Conservation (phyloP, 2,888 invertebrate species). For the Mythimna ferrago region DNA sequence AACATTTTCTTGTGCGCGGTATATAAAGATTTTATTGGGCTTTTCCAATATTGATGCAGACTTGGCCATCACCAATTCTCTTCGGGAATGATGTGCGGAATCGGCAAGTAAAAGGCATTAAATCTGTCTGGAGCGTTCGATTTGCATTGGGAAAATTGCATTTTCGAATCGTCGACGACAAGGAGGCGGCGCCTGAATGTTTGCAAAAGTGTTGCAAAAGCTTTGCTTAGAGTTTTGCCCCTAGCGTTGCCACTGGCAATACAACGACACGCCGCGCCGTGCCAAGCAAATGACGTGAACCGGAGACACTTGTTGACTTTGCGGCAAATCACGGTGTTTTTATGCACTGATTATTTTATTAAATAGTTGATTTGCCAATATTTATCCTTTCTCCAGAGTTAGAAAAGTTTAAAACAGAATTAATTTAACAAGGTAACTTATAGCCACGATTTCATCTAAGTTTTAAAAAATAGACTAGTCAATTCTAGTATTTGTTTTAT, state of each 20-base stretch:
- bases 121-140: conserved; percentile 88
- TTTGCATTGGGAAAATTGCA: conserved; percentile 89
- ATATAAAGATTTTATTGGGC: conserved; percentile 31
- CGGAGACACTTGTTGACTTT: conserved; percentile 46
- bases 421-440: not conserved
- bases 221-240: conserved; percentile 76
- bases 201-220: conserved; percentile 79
- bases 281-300: conserved; percentile 53
- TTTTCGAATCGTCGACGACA: conserved; percentile 84
- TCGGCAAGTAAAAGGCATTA: conserved; percentile 87
- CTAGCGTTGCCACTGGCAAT: conserved; percentile 49
- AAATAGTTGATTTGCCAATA: conserved; percentile 12
- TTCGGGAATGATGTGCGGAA: conserved; percentile 85
- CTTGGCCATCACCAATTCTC: conserved; percentile 75
- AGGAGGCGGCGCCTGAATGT: conserved; percentile 79
- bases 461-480: too few species aligned
- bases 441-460: too few species aligned
- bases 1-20: conserved; percentile 36
- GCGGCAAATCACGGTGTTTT: conserved; percentile 43
- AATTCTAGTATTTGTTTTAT: too few species aligned
- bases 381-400: not conserved
- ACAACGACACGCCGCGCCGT: conserved; percentile 25
- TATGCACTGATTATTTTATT: conserved; percentile 46
- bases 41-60: conserved; percentile 57
- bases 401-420: not conserved